phyloP scores from a whole-genome alignment of 2,113 vertebrate genomes.

The Sebastes schlegelii region DNA sequence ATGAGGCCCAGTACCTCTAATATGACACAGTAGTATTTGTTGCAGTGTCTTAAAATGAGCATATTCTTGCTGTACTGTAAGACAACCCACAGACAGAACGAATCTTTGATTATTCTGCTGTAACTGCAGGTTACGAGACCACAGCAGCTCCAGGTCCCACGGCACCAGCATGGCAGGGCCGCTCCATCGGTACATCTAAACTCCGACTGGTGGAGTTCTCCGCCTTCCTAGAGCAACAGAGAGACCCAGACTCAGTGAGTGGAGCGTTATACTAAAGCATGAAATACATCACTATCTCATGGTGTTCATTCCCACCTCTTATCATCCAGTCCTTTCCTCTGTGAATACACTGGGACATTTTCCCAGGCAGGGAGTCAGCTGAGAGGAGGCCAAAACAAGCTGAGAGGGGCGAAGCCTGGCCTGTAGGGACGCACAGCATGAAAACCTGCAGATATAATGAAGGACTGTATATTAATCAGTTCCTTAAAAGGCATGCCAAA shows the following conservation, averaged over 20 bases:
- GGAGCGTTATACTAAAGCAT: conserved; percentile 11
- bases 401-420: conserved; percentile 37
- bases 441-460: conserved; percentile 60
- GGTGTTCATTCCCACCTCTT: conserved; percentile 40
- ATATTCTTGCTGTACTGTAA: neutral
- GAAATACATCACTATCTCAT: conserved; percentile 22
- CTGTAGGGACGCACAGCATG: conserved; percentile 27
- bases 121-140: conserved; percentile 91
- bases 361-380: conserved; percentile 59
- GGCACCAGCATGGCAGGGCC: conserved; percentile 97
- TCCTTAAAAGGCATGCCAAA: conserved; percentile 37
- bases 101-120: conserved; percentile 12
- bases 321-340: conserved; percentile 43
- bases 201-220: conserved; percentile 98
- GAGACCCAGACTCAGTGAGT: conserved; percentile 94
- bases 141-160: conserved; percentile 91
- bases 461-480: conserved; percentile 38
- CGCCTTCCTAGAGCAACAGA: conserved; percentile 96
- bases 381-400: conserved; percentile 56
- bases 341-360: conserved; percentile 54
- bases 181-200: conserved; percentile 97
- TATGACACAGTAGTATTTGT: neutral
- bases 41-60: neutral
- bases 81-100: neutral
- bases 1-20: too few relatives aligned